Conservation (phyloP, 1,140 invertebrate species). For the Bombus superbus region DNA sequence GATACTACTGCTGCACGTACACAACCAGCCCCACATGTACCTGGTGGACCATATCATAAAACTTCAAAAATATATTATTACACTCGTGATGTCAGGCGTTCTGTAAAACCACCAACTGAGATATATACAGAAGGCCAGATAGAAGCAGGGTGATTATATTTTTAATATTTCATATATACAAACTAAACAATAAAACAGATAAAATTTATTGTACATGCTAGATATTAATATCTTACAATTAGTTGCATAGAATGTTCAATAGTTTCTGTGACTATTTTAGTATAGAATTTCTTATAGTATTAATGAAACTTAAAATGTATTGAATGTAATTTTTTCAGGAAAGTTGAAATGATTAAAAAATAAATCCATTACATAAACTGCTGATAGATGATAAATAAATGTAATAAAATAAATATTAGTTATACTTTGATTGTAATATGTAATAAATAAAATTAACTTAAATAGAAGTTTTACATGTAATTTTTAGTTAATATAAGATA, state of each 20-base stretch:
- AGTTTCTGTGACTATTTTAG: background rate
- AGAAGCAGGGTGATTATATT: slow-evolving; percentile 46
- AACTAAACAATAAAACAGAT: background rate
- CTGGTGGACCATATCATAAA: slow-evolving; percentile 89
- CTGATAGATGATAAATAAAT: background rate
- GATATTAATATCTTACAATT: background rate
- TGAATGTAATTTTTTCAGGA: slow-evolving; percentile 38
- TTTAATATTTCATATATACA: no score
- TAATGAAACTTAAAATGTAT: background rate
- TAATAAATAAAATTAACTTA: slow-evolving; percentile 46
- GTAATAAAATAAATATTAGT: slow-evolving; percentile 7
- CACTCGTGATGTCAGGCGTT: slow-evolving; percentile 88
- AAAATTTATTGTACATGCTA: background rate
- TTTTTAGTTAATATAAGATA: background rate
- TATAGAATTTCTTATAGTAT: background rate
- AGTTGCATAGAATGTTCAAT: background rate
- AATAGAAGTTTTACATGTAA: background rate
- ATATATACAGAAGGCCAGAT: slow-evolving; percentile 45
- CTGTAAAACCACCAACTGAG: slow-evolving; percentile 86
- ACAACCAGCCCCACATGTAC: slow-evolving; percentile 89
- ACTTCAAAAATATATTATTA: slow-evolving; percentile 91
- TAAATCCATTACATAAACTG: slow-evolving; percentile 23
- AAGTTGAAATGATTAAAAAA: background rate
- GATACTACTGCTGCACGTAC: slow-evolving; percentile 86
- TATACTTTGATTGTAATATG: slow-evolving; percentile 15